Evolutionary conservation across 2,888 invertebrate genomes (phyloP).

Genomic region (Bombyx huttoni): DNA sequence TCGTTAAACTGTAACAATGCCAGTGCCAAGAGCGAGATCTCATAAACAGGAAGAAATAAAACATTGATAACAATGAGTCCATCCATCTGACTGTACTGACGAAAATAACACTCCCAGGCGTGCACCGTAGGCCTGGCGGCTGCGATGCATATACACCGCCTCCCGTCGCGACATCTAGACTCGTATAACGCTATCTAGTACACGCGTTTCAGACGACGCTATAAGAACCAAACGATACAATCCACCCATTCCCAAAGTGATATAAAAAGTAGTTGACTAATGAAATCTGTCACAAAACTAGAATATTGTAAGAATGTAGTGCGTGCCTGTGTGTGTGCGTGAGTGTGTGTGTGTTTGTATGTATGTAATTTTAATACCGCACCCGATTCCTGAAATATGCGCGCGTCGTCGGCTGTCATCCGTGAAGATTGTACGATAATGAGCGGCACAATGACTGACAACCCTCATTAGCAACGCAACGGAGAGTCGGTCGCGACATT

Average conservation of each 20-base stretch:
- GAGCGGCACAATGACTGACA: neutral
- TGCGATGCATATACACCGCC: constrained; percentile 10
- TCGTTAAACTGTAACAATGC: constrained; percentile 25
- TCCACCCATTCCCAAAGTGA: neutral
- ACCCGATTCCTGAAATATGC: neutral
- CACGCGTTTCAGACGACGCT: neutral
- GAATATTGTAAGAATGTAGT: neutral
- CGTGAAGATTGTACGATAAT: neutral
- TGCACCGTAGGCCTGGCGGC: constrained; percentile 26
- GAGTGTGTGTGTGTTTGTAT: too few species aligned
- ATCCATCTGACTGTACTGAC: constrained; percentile 37
- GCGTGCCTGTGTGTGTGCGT: too few species aligned
- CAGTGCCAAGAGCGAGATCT: constrained; percentile 54
- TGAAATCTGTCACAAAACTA: neutral
- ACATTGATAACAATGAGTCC: constrained; percentile 44
- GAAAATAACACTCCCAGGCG: constrained; percentile 60
- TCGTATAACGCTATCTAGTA: neutral
- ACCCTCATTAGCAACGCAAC: neutral
- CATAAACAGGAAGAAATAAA: constrained; percentile 51
- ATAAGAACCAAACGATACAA: neutral
- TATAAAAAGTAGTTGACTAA: neutral
- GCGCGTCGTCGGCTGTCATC: neutral
- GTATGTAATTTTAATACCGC: neutral
- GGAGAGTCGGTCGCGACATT: constrained; percentile 11
- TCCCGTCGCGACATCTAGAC: constrained; percentile 14